A percentile compares a stretch with the other conserved stretches of the same genome.
Conservation (phyloP, 2,113 vertebrate species). For the Sceloporus undulatus region DNA sequence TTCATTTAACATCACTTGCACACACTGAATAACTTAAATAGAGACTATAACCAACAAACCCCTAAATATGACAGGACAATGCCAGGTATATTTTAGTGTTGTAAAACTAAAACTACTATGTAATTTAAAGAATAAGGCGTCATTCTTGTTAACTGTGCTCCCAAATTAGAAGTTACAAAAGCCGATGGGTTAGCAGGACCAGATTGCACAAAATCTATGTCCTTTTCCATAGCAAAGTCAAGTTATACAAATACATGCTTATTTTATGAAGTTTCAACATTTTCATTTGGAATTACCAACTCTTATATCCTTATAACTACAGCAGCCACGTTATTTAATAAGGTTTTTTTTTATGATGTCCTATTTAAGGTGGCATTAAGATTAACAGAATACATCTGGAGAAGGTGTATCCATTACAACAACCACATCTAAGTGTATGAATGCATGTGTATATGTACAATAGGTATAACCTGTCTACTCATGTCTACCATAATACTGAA, state of each 20-base stretch:
- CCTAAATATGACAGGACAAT: not conserved
- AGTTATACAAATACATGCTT: not conserved
- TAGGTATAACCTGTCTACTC: not conserved
- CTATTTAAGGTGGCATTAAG: not conserved
- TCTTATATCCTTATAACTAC: too few species aligned
- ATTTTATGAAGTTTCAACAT: not conserved
- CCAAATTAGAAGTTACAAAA: not conserved
- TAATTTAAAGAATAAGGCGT: not conserved
- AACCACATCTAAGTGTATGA: not conserved
- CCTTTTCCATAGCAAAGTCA: not conserved
- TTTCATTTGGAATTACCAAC: not conserved
- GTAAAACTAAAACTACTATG: not conserved
- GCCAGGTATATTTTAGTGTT: not conserved
- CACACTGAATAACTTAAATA: not conserved
- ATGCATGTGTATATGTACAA: not conserved
- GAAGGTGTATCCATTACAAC: not conserved
- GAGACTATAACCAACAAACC: not conserved
- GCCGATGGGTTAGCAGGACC: not conserved
- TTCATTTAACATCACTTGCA: not conserved
- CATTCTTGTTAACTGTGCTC: not conserved
- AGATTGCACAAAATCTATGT: not conserved
- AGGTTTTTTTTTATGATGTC: not conserved
- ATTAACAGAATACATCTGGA: not conserved
- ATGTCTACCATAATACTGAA: not conserved
- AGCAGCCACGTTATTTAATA: not conserved